These are phyloP conservation scores for Drosophila subquinaria DNA, from an alignment of 2,888 invertebrate species.

Conservation along the genomic window DNA sequence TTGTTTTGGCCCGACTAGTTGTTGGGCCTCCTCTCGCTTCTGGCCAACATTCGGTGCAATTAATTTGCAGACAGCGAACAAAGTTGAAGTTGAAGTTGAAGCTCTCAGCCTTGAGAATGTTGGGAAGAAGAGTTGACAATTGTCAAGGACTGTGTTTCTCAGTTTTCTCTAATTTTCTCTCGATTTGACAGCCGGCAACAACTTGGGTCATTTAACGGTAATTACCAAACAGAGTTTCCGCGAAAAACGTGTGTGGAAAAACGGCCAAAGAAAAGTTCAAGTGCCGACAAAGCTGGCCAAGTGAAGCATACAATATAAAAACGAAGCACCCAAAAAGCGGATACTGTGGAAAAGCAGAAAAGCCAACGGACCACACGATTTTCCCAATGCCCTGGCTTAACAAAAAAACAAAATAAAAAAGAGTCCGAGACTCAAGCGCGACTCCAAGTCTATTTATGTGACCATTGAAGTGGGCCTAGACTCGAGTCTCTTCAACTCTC, in stretches of 20 bases:
- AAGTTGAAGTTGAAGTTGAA: slow-evolving; percentile 8
- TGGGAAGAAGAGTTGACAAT: slow-evolving; percentile 67
- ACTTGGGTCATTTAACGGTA: slow-evolving; percentile 78
- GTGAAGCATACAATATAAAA: slow-evolving; percentile 68
- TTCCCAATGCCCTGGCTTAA: slow-evolving; percentile 48
- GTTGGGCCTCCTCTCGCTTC: neutral
- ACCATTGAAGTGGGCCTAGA: slow-evolving; percentile 73
- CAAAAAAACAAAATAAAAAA: neutral
- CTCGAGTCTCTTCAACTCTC: slow-evolving; percentile 27
- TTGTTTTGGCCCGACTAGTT: slow-evolving; percentile 61
- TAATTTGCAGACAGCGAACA: slow-evolving; percentile 75
- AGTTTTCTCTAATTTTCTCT: neutral
- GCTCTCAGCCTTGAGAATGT: slow-evolving; percentile 65
- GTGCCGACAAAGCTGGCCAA: slow-evolving; percentile 76
- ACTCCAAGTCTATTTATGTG: slow-evolving; percentile 78
- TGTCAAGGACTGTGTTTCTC: slow-evolving; percentile 69
- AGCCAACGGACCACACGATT: slow-evolving; percentile 63
- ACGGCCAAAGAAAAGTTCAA: slow-evolving; percentile 59
- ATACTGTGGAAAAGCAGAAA: slow-evolving; percentile 11
- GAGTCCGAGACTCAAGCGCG: slow-evolving; percentile 63
- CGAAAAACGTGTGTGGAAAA: slow-evolving; percentile 60
- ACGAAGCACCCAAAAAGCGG: slow-evolving; percentile 61
- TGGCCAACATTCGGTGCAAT: slow-evolving; percentile 52
- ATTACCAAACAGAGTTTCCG: slow-evolving; percentile 68
- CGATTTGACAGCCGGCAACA: slow-evolving; percentile 16